These are phyloP conservation scores for Apogon talboti DNA, from an alignment of 2,797 vertebrate species.

Conservation along the genomic window DNA sequence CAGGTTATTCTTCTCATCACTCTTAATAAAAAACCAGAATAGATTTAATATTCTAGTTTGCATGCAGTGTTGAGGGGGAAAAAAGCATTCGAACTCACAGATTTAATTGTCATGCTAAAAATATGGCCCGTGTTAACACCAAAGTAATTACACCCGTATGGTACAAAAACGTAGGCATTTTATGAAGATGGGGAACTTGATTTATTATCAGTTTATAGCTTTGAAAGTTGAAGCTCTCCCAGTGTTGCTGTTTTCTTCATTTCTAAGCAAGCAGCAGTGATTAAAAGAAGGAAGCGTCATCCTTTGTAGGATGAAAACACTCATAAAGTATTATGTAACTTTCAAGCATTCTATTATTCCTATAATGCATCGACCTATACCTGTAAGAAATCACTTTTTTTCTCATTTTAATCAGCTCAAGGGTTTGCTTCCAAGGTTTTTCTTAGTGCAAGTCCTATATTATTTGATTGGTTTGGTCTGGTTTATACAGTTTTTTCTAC, in stretches of 20 bases:
- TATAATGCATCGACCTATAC: no score
- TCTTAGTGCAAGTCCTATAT: no score
- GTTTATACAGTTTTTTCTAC: no score
- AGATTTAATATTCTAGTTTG: neutral
- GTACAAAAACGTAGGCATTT: neutral
- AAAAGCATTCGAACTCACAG: conserved; percentile 1
- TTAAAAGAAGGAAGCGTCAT: no score
- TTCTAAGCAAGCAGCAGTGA: no score
- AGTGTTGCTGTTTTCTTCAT: neutral
- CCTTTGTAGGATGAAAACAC: no score
- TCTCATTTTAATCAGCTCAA: no score
- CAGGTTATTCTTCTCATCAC: conserved; percentile 14
- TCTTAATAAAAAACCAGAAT: conserved; percentile 2
- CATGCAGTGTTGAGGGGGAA: neutral
- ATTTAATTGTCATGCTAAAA: neutral
- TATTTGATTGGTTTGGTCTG: no score
- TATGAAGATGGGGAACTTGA: neutral
- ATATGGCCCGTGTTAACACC: neutral
- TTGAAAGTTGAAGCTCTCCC: neutral
- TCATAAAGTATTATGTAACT: no score
- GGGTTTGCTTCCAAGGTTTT: no score
- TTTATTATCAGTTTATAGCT: neutral
- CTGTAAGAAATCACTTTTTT: no score
- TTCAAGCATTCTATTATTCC: no score
- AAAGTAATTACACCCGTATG: neutral